Percentiles rank a stretch among this genome's conserved stretches.
phyloP scores from a whole-genome alignment of 2,113 vertebrate genomes.

The Triplophysa dalaica region DNA sequence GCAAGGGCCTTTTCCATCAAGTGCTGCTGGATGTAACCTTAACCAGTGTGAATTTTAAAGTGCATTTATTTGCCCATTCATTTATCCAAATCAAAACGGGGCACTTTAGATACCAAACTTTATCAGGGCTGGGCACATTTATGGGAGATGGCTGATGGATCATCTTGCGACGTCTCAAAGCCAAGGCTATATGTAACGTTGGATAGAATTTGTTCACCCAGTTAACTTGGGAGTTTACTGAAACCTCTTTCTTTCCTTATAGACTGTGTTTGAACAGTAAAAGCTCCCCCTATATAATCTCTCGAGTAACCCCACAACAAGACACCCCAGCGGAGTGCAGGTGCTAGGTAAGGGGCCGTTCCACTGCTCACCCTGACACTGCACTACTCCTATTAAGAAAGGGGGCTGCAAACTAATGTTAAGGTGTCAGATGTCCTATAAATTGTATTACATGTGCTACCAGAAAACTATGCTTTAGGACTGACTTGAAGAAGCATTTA shows the following conservation, averaged over 20 bases:
- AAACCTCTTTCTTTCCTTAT: conserved; percentile 65
- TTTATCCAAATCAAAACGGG: background rate
- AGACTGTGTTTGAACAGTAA: conserved; percentile 76
- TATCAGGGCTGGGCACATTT: background rate
- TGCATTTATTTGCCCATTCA: background rate
- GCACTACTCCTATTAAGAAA: background rate
- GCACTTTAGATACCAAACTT: background rate
- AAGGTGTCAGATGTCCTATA: background rate
- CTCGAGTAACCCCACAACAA: conserved; percentile 69
- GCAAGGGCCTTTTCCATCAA: background rate
- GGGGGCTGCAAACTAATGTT: background rate
- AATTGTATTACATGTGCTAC: background rate
- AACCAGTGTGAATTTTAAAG: background rate
- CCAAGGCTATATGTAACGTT: background rate
- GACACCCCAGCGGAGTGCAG: conserved; percentile 71
- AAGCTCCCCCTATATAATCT: conserved; percentile 67
- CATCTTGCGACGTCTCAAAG: background rate
- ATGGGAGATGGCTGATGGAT: background rate
- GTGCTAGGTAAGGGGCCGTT: conserved; percentile 73
- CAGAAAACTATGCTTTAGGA: background rate
- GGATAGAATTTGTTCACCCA: background rate
- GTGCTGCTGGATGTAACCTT: background rate
- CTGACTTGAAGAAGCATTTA: background rate
- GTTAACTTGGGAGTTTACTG: conserved; percentile 8
- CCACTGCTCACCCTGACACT: conserved; percentile 13